These are phyloP conservation scores for Siniperca knerii DNA, from an alignment of 2,113 vertebrate species.

Conservation along the genomic window DNA sequence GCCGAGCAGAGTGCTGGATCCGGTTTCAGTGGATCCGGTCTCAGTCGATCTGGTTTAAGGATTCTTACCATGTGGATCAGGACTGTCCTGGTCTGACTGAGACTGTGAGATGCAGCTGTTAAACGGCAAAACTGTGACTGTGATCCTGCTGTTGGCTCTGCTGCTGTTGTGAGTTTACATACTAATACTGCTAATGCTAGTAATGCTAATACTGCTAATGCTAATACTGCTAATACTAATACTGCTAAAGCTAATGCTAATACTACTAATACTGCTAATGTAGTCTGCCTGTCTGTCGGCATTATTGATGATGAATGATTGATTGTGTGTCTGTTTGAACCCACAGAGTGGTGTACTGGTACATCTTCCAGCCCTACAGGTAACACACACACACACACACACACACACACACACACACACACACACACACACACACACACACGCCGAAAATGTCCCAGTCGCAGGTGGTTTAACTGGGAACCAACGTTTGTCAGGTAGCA, in stretches of 20 bases:
- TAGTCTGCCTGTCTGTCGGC: no score
- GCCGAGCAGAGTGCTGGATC: no score
- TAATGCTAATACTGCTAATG: not conserved
- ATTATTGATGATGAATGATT: no score
- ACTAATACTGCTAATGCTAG: not conserved
- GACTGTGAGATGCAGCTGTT: not conserved
- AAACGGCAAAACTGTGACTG: not conserved
- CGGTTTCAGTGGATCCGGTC: not conserved
- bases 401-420: no score
- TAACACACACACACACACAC: not conserved
- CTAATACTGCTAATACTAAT: not conserved
- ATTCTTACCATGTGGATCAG: not conserved
- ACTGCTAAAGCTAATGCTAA: not conserved
- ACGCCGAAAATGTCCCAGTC: no score
- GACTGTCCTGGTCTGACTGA: not conserved
- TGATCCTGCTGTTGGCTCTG: not conserved
- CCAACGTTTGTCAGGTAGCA: no score
- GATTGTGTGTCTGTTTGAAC: conserved; percentile 15
- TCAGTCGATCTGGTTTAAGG: not conserved
- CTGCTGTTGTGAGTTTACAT: conserved; percentile 36
- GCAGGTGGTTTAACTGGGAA: no score
- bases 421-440: no score
- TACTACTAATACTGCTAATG: no score
- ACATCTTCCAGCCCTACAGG: conserved; percentile 8
- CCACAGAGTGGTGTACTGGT: conserved; percentile 37